phyloP scores from a whole-genome alignment of 2,888 invertebrate genomes.

The Apoderus coryli region DNA sequence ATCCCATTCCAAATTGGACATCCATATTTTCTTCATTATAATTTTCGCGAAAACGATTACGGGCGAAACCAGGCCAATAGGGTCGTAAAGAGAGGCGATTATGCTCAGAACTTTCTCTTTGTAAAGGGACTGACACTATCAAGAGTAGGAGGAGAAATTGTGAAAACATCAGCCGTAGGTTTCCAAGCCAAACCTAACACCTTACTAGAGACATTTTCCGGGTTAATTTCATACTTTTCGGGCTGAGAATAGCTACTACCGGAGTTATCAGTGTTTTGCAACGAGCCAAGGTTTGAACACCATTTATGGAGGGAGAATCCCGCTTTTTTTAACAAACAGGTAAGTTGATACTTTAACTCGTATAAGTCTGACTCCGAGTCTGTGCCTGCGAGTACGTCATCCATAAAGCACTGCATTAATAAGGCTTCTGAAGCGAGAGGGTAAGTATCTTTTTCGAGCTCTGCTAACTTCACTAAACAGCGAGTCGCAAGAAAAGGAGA shows the following conservation, averaged over 20 bases:
- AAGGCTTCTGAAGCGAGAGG: slow-evolving; percentile 8
- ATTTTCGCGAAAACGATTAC: background rate
- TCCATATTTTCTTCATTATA: background rate
- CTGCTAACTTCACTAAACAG: slow-evolving; percentile 10
- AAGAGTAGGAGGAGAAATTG: too few relatives aligned
- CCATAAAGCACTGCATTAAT: slow-evolving; percentile 10
- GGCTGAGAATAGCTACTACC: too few relatives aligned
- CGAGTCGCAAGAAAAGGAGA: slow-evolving; percentile 9
- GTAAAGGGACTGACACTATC: too few relatives aligned
- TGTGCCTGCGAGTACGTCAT: slow-evolving; percentile 7
- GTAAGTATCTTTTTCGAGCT: slow-evolving; percentile 5
- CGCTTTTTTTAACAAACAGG: too few relatives aligned
- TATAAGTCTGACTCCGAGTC: slow-evolving; percentile 4
- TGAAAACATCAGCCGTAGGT: background rate
- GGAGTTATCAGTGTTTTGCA: too few relatives aligned
- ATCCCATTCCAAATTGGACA: background rate
- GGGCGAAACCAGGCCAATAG: background rate
- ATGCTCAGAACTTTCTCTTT: background rate
- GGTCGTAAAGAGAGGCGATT: background rate
- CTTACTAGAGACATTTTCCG: too few relatives aligned
- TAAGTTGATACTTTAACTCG: too few relatives aligned
- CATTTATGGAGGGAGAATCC: slow-evolving; percentile 9
- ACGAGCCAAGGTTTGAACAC: slow-evolving; percentile 6
- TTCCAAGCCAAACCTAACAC: background rate
- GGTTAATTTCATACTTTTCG: too few relatives aligned